These are phyloP conservation scores for Anhinga anhinga DNA, from an alignment of 2,113 vertebrate species.

Conservation along the genomic window DNA sequence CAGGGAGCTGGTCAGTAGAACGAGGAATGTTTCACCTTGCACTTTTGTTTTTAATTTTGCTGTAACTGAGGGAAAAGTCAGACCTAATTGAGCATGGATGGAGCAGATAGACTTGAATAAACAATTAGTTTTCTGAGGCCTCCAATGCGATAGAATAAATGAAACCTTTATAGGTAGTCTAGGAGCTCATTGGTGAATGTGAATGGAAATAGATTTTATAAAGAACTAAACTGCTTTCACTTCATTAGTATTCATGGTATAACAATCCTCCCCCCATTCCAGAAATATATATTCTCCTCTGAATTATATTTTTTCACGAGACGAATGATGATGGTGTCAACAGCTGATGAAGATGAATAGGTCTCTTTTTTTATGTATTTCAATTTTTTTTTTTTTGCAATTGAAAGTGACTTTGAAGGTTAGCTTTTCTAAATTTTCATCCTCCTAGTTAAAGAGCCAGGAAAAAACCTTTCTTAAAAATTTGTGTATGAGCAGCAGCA, in stretches of 20 bases:
- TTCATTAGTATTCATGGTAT: slow-evolving; percentile 76
- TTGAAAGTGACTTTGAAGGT: slow-evolving; percentile 61
- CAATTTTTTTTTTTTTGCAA: background rate
- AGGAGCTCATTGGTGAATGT: slow-evolving; percentile 65
- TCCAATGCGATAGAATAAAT: slow-evolving; percentile 54
- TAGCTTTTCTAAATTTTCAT: slow-evolving; percentile 27
- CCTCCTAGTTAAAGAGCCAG: slow-evolving; percentile 1
- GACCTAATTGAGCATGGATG: slow-evolving; percentile 59
- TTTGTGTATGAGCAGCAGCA: background rate
- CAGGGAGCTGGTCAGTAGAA: background rate
- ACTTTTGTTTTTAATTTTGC: slow-evolving; percentile 64
- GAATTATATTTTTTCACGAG: slow-evolving; percentile 72
- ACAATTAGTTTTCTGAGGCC: slow-evolving; percentile 62
- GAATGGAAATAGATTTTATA: slow-evolving; percentile 68
- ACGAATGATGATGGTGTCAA: slow-evolving; percentile 75
- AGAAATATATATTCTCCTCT: slow-evolving; percentile 57
- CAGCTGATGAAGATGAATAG: slow-evolving; percentile 78
- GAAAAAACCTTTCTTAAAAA: slow-evolving; percentile 5
- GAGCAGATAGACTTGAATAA: slow-evolving; percentile 65
- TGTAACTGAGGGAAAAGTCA: slow-evolving; percentile 38
- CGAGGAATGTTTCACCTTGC: slow-evolving; percentile 38
- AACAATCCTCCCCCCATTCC: slow-evolving; percentile 9
- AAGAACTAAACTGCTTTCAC: slow-evolving; percentile 58
- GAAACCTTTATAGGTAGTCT: slow-evolving; percentile 48
- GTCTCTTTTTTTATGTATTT: slow-evolving; percentile 51